Conservation (phyloP, 2,888 invertebrate species). For the Rhynchonema sp. region DNA sequence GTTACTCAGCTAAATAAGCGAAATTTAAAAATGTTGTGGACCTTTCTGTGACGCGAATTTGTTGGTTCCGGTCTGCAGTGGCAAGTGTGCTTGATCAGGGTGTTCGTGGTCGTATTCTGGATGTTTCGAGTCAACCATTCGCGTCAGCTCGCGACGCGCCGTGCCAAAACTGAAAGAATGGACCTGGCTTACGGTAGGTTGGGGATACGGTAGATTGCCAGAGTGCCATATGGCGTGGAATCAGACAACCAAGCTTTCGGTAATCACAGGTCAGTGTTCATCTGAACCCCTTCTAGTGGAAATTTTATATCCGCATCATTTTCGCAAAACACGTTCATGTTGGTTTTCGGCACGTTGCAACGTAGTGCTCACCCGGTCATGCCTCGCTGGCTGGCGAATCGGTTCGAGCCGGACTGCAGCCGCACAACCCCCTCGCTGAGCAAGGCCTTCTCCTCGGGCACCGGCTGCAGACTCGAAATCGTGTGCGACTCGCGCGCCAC, state of each 20-base stretch:
- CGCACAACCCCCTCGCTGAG: slow-evolving; percentile 19
- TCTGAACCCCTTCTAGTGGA: too few species aligned
- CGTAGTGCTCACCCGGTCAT: slow-evolving; percentile 18
- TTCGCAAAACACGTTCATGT: too few species aligned
- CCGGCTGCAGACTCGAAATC: not conserved
- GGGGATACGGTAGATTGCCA: too few species aligned
- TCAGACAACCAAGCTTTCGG: too few species aligned
- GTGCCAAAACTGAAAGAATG: slow-evolving; percentile 11
- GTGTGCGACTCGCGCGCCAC: slow-evolving; percentile 20
- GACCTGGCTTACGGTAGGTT: not conserved
- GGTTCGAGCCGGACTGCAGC: slow-evolving; percentile 24
- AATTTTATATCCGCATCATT: too few species aligned
- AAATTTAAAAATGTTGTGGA: too few species aligned
- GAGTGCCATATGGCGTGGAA: too few species aligned
- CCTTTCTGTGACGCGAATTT: slow-evolving; percentile 21
- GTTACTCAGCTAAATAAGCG: too few species aligned
- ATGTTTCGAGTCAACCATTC: slow-evolving; percentile 26
- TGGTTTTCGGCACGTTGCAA: too few species aligned
- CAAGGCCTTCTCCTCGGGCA: slow-evolving; percentile 7
- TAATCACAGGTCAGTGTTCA: too few species aligned
- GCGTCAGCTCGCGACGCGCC: slow-evolving; percentile 25
- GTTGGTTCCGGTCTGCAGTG: slow-evolving; percentile 26
- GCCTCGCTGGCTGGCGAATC: slow-evolving; percentile 10
- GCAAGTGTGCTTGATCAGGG: slow-evolving; percentile 25
- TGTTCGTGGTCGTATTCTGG: slow-evolving; percentile 27